Conservation (phyloP, 2,888 invertebrate genomes). For the Cotesia congregata region DNA sequence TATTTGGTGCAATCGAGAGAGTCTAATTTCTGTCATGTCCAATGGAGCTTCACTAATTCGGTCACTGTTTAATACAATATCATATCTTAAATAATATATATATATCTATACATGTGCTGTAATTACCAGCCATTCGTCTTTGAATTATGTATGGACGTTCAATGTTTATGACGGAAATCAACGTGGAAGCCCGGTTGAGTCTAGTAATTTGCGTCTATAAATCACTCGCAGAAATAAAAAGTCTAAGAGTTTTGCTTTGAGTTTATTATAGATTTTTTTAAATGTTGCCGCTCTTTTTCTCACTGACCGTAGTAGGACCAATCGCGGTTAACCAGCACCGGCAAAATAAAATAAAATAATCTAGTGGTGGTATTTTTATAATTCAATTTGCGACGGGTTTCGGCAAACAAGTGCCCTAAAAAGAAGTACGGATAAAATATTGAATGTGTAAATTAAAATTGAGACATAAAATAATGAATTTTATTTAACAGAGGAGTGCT, state of each 20-base stretch:
- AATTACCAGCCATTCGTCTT: neutral
- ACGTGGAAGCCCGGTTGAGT: neutral
- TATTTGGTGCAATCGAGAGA: slow-evolving; percentile 17
- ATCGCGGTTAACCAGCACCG: neutral
- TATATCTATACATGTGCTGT: neutral
- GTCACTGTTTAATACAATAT: neutral
- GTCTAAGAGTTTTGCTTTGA: too few species aligned
- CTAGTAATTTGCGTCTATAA: neutral
- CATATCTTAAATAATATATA: neutral
- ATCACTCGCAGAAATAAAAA: neutral
- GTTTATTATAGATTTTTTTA: neutral
- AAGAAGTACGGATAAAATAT: neutral
- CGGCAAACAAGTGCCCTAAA: neutral
- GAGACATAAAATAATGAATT: slow-evolving; percentile 3
- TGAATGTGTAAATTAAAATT: slow-evolving; percentile 1
- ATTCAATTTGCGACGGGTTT: neutral
- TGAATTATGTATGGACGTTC: neutral
- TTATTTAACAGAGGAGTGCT: neutral
- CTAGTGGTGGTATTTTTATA: neutral
- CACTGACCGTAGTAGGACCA: too few species aligned
- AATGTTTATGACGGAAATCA: neutral
- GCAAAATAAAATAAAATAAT: neutral
- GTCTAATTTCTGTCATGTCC: slow-evolving; percentile 16
- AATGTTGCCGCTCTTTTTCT: neutral
- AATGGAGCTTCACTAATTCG: neutral